A percentile compares a stretch with the other conserved stretches of the same genome.
These are phyloP conservation scores for Hetaerina titia DNA, from an alignment of 2,888 invertebrate genomes.

Conservation along the genomic window DNA sequence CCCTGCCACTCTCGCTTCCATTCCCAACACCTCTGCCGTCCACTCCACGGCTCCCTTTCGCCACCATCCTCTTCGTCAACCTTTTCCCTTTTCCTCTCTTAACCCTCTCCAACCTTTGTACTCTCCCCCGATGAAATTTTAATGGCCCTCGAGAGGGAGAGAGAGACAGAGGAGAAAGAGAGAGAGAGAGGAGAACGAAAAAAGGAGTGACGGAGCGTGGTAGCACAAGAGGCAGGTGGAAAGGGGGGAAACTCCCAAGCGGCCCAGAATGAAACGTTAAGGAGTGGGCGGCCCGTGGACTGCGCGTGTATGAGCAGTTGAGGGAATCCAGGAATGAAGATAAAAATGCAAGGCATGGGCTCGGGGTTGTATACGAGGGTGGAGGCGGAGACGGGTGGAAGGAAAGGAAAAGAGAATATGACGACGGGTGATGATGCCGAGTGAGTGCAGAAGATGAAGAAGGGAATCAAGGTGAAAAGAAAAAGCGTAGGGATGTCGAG, in stretches of 20 bases:
- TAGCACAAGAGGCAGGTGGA: neutral
- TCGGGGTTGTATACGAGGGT: neutral
- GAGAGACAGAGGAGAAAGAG: neutral
- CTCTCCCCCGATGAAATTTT: slow-evolving; percentile 33
- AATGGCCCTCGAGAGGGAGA: neutral
- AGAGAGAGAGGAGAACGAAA: neutral
- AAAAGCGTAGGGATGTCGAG: neutral
- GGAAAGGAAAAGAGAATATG: neutral
- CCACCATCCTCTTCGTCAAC: neutral
- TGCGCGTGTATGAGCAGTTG: neutral
- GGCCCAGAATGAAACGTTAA: neutral
- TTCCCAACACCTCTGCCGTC: neutral
- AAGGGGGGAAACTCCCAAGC: neutral
- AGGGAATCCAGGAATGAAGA: neutral
- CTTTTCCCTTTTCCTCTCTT: neutral
- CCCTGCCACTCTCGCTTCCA: too few relatives aligned
- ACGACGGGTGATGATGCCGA: neutral
- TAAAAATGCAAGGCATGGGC: neutral
- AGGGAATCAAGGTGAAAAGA: neutral
- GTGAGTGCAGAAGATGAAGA: neutral
- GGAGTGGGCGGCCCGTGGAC: neutral
- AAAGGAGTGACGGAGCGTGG: neutral
- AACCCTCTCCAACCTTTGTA: neutral
- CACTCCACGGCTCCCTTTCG: neutral
- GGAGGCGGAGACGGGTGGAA: neutral